A percentile compares a stretch with the other conserved stretches of the same genome.
Conservation (phyloP, 2,797 vertebrate species). For the Benthosema pterotum region DNA sequence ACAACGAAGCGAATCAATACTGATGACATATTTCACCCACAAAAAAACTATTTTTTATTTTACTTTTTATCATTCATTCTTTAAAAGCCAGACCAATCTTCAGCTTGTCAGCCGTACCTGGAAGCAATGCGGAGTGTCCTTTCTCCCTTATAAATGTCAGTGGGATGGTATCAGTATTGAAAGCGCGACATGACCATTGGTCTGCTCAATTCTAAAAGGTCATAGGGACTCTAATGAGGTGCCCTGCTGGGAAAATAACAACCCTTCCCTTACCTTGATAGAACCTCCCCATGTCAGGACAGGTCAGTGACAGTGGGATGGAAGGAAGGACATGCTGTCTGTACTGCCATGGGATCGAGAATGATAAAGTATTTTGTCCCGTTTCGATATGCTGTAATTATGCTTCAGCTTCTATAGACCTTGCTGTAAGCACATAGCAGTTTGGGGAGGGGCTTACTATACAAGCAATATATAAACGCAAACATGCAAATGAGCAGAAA, state of each 20-base stretch:
- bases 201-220: slow-evolving; percentile 74
- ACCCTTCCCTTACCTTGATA: slow-evolving; percentile 55
- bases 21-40: slow-evolving; percentile 7
- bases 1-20: too few species aligned
- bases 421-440: too few species aligned
- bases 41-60: slow-evolving; percentile 18
- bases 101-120: slow-evolving; percentile 32
- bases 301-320: slow-evolving; percentile 57
- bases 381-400: too few species aligned
- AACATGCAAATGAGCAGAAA: not conserved
- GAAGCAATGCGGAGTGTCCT: slow-evolving; percentile 42
- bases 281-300: slow-evolving; percentile 57
- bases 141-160: slow-evolving; percentile 54
- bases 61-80: slow-evolving; percentile 46
- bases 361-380: not conserved
- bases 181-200: slow-evolving; percentile 53
- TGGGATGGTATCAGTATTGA: slow-evolving; percentile 69
- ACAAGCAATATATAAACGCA: not conserved
- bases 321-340: slow-evolving; percentile 26
- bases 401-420: too few species aligned
- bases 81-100: slow-evolving; percentile 21
- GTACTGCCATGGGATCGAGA: not conserved
- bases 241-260: slow-evolving; percentile 74
- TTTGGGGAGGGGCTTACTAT: too few species aligned
- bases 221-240: slow-evolving; percentile 74